Base-by-base conservation (phyloP, 2,888 invertebrate genomes). In the Chymomyza amoena region DNA sequence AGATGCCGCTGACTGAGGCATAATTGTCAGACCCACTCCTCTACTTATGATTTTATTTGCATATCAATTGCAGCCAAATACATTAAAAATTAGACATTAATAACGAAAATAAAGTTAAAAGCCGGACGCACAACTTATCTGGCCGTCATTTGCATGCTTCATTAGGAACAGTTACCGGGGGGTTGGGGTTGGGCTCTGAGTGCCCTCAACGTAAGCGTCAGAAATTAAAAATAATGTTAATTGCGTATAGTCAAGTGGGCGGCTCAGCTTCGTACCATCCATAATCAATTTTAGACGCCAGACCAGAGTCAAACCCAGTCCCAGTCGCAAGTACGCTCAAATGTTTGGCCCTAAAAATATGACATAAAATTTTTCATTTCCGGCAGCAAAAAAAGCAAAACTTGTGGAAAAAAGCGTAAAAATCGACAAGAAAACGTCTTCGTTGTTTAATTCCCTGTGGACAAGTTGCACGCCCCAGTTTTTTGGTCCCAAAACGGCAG, bases 241-340 rank as follows among this genome's bases (percentile, higher is more conserved):
- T 85, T 85, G 88, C 87, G 72, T 36, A 25, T 45, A 62, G 39
- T 32, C 20, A 51, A 52, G 18, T 18, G 39, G 18, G 60, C 20
- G 56, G 45, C 57, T 32, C 51, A 61, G 54, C 69, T 7, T 5
- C 66, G 56, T 36, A 82, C 87, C 87, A 90, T 88, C 88, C 88
- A 85, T 90, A 90, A 90, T 90, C 90, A 90, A 90, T 90, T 90
- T 90, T 71, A 70, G 89, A 87, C 90, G 84, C 81, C 70, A 85
- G 88, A 84, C 78, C 70, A 71, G 72, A 79, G 45, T 59, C 70
- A 28, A n/a, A 25, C 25, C 25, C 32, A 32, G 32, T 7, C 32
- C 32, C 32, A 68, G 68, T 66, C 73, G 68, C 70, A 68, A 7
- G 32, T 7, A 61, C n/a, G 6, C 15, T 65, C 63, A 63, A 50